Evolutionary conservation across 2,888 invertebrate species (phyloP).

Genomic region (Cyrtodaria siliqua): DNA sequence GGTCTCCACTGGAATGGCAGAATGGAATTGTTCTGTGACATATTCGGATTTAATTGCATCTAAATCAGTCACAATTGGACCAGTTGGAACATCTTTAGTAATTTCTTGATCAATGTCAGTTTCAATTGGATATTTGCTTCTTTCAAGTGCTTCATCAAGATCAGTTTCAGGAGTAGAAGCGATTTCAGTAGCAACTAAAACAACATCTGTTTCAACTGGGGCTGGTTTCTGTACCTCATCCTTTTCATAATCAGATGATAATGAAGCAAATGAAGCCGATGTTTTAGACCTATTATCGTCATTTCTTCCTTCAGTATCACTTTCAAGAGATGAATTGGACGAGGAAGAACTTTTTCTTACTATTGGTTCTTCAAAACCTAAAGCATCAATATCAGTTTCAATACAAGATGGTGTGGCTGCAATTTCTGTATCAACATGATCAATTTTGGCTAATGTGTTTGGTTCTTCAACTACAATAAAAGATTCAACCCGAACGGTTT

Average conservation of each 20-base stretch:
- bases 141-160: neutral
- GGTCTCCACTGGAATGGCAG: slow-evolving; percentile 54
- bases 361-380: neutral
- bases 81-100: neutral
- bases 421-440: neutral
- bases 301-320: slow-evolving; percentile 11
- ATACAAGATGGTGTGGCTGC: neutral
- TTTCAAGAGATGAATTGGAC: slow-evolving; percentile 20
- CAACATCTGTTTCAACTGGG: neutral
- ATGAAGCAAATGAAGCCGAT: slow-evolving; percentile 5
- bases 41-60: slow-evolving; percentile 40
- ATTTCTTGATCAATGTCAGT: slow-evolving; percentile 37
- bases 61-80: slow-evolving; percentile 21
- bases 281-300: neutral
- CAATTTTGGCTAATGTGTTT: slow-evolving; percentile 51
- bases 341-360: neutral
- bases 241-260: neutral
- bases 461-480: slow-evolving; percentile 48
- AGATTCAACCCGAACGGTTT: slow-evolving; percentile 49
- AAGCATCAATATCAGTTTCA: slow-evolving; percentile 9
- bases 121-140: slow-evolving; percentile 13
- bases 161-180: slow-evolving; percentile 15
- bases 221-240: neutral
- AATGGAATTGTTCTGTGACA: slow-evolving; percentile 43
- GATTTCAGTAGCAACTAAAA: slow-evolving; percentile 27